Evolutionary conservation across 2,888 invertebrate species (phyloP).

Genomic region (Drosophila emarginata): DNA sequence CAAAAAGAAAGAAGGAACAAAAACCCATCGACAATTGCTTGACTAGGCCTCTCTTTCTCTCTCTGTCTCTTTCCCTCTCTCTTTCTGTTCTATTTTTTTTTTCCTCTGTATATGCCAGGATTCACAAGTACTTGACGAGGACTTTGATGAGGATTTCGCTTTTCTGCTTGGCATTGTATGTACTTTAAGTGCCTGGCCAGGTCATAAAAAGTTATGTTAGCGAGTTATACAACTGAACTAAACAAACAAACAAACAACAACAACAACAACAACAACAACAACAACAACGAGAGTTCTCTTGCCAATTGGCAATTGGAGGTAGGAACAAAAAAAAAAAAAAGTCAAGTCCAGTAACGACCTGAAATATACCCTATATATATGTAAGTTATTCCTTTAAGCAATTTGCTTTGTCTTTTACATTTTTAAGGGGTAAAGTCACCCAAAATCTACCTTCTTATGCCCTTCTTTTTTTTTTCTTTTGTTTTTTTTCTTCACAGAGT

Average conservation of each 20-base stretch:
- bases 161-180: neutral
- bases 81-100: too few relatives aligned
- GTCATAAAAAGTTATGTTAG: slow-evolving; percentile 7
- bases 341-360: neutral
- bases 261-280: too few relatives aligned
- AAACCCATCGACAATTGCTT: slow-evolving; percentile 15
- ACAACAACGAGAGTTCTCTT: neutral
- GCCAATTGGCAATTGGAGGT: neutral
- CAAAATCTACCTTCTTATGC: too few relatives aligned
- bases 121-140: slow-evolving; percentile 6
- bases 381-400: too few relatives aligned
- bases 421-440: too few relatives aligned
- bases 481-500: too few relatives aligned
- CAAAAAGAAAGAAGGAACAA: neutral
- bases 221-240: neutral
- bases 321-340: neutral
- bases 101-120: neutral
- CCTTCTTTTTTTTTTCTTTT: too few relatives aligned
- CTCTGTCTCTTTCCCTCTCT: too few relatives aligned
- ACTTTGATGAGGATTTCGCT: slow-evolving; percentile 11
- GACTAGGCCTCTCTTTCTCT: neutral
- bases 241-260: neutral
- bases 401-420: too few relatives aligned
- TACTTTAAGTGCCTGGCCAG: slow-evolving; percentile 5
- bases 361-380: too few relatives aligned